Evolutionary conservation across 2,113 vertebrate genomes (phyloP).

Genomic region (Scomber scombrus): DNA sequence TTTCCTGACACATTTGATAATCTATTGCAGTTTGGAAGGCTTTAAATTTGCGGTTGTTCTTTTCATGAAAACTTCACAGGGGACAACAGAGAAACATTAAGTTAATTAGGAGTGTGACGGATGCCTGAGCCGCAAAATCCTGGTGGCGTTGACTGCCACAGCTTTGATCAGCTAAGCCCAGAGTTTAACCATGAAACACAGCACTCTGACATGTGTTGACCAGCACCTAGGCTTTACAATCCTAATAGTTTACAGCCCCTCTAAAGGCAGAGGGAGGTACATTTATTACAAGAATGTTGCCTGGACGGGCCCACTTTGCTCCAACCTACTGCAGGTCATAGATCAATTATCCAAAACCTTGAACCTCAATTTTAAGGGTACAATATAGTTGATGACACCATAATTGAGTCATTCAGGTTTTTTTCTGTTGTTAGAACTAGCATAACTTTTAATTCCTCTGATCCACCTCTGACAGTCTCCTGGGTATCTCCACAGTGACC

Average conservation of each 20-base stretch:
- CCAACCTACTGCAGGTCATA: slow-evolving; percentile 24
- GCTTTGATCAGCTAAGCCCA: slow-evolving; percentile 82
- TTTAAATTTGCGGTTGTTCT: slow-evolving; percentile 65
- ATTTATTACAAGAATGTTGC: slow-evolving; percentile 50
- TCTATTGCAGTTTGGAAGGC: slow-evolving; percentile 67
- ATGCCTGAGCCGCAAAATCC: slow-evolving; percentile 76
- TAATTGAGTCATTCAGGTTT: slow-evolving; percentile 4
- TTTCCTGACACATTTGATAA: slow-evolving; percentile 77
- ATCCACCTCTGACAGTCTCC: slow-evolving; percentile 43
- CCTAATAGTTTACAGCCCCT: slow-evolving; percentile 69
- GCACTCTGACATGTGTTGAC: slow-evolving; percentile 78
- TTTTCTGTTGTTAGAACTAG: slow-evolving; percentile 4
- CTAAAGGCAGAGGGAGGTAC: slow-evolving; percentile 11
- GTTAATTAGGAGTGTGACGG: slow-evolving; percentile 81
- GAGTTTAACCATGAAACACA: slow-evolving; percentile 78
- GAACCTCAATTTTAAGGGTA: slow-evolving; percentile 8
- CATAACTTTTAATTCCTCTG: not conserved
- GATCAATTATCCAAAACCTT: slow-evolving; percentile 36
- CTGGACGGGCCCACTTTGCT: slow-evolving; percentile 30
- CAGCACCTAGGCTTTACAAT: slow-evolving; percentile 73
- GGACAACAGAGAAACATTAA: slow-evolving; percentile 75
- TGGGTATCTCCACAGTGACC: slow-evolving; percentile 81
- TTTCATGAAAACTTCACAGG: slow-evolving; percentile 75
- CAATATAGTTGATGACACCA: slow-evolving; percentile 12
- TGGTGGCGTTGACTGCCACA: slow-evolving; percentile 70